These are phyloP conservation scores for Hemichromis elongatus DNA, from an alignment of 2,113 vertebrate species.

Conservation along the genomic window DNA sequence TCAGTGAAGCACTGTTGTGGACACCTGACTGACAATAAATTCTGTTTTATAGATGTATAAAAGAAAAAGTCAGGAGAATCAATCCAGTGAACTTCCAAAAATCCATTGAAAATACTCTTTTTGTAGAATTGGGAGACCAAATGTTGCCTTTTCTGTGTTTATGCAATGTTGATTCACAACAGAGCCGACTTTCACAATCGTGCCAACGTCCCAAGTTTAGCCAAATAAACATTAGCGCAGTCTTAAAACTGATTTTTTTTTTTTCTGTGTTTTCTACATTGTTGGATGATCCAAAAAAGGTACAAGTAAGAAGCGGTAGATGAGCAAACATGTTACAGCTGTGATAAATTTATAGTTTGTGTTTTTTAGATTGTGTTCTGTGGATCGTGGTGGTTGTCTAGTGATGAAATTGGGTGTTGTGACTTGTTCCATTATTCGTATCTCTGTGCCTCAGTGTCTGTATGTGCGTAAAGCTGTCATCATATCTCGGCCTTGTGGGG, in stretches of 20 bases:
- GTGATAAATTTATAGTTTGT: constrained; percentile 10
- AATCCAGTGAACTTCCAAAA: neutral
- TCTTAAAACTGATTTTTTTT: constrained; percentile 30
- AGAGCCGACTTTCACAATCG: neutral
- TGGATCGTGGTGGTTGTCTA: constrained; percentile 18
- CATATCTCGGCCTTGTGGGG: neutral
- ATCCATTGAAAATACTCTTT: neutral
- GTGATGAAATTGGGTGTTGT: constrained; percentile 18
- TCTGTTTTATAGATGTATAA: neutral
- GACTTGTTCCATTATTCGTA: neutral
- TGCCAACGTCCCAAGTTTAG: neutral
- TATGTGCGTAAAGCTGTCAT: constrained; percentile 14
- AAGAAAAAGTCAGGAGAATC: neutral
- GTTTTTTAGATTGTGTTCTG: constrained; percentile 1
- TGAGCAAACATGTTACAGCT: constrained; percentile 22
- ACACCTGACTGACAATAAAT: neutral
- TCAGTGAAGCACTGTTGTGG: constrained; percentile 35
- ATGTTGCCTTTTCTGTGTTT: constrained; percentile 26
- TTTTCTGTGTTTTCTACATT: neutral
- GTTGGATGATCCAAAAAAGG: neutral
- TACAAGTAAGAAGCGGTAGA: constrained; percentile 1
- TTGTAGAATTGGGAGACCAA: constrained; percentile 46
- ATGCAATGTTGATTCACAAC: constrained; percentile 3
- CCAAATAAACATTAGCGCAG: constrained; percentile 18
- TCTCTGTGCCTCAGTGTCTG: constrained; percentile 29